Base-by-base conservation (phyloP, 2,888 invertebrate genomes). In the Empis stercorea region DNA sequence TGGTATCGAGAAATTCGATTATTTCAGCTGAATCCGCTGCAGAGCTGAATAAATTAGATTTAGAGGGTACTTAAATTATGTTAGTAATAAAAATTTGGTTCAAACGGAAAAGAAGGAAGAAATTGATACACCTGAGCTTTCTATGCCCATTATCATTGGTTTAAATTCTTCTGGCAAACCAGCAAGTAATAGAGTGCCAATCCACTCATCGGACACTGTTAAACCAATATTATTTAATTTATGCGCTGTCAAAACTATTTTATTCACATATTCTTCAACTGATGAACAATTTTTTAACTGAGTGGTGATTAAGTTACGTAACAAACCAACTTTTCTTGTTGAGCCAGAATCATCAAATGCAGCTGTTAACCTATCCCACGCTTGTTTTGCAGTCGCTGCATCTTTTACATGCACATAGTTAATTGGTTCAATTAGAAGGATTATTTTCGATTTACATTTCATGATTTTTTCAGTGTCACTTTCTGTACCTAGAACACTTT, bases 311-410 rank as follows among this genome's bases (percentile, higher is more conserved):
- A 62, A 47, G 27, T 54, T 52, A 27, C 56, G 30, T n/a, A n/a
- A n/a, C n/a, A n/a, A n/a, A n/a, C n/a, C n/a, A n/a, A n/a, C n/a
- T n/a, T n/a, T n/a, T n/a, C 62, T 46, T 3, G 58, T 57, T 5
- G 60, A 48, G 20, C 59, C 61, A n/a, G 32, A 40, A 44, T 63
- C 61, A 39, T 61, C 54, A 48, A 60, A 62, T 1, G 55, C 51
- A 10, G 32, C 46, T 46, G 51, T 32, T 9, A 59, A 47, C 15
- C 51, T 57, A 3, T 57, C 48, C 60, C 61, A 63, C n/a, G 49
- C 53, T 34, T 57, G 56, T 47, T 57, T 57, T 7, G 58, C 55
- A 4, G 52, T 53, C 6, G 39, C 45, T 13, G 56, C 51, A 16
- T 51, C 45, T 45, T 57, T 53, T n/a, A 62, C 53, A 43, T 62